Evolutionary conservation across 2,888 invertebrate genomes (phyloP).

Genomic region (Sarcophaga carnaria): DNA sequence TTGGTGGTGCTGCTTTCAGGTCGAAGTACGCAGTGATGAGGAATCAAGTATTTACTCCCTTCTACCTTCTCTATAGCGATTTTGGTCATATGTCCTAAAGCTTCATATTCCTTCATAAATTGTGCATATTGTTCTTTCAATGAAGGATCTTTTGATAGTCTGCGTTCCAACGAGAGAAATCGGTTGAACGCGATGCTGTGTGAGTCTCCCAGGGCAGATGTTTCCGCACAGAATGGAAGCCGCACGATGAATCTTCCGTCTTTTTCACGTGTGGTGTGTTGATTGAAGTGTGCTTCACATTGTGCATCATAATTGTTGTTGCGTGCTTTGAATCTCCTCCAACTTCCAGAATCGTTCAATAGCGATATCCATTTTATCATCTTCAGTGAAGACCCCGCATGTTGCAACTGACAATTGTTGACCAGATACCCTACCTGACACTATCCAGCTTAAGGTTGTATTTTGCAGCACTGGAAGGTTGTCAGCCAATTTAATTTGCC

Average conservation of each 20-base stretch:
- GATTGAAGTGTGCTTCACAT: too few relatives aligned
- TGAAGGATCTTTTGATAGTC: conserved; percentile 10
- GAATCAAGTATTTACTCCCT: too few relatives aligned
- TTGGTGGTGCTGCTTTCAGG: too few relatives aligned
- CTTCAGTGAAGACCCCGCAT: conserved; percentile 3
- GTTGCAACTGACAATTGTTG: background rate
- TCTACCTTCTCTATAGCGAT: too few relatives aligned
- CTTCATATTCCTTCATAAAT: too few relatives aligned
- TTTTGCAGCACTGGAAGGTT: background rate
- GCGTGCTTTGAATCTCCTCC: background rate
- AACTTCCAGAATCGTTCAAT: conserved; percentile 2
- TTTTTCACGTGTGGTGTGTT: too few relatives aligned
- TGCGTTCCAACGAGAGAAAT: background rate
- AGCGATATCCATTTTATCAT: background rate
- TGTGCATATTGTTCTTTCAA: background rate
- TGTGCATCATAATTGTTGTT: too few relatives aligned
- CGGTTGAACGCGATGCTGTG: conserved; percentile 8
- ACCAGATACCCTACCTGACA: background rate
- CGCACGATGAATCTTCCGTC: background rate
- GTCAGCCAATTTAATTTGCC: too few relatives aligned
- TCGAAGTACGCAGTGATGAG: too few relatives aligned
- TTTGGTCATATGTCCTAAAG: too few relatives aligned
- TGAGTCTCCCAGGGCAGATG: background rate
- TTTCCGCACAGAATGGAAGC: conserved; percentile 12
- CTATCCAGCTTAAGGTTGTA: background rate